Base-by-base conservation (phyloP, 1,140 invertebrate genomes). In the Onthophagus taurus region DNA sequence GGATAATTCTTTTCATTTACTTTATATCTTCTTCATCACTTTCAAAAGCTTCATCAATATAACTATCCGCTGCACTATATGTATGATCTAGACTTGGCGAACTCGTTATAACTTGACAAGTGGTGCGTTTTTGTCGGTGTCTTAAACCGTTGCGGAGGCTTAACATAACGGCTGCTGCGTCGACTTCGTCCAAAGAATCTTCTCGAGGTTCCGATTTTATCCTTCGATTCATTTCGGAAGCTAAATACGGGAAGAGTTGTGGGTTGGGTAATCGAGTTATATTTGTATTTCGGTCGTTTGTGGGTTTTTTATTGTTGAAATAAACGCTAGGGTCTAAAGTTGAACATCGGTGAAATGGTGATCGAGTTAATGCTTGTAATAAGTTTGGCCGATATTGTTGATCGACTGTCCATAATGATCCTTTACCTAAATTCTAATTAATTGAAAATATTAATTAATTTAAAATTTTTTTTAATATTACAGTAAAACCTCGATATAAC, bases 351-450 rank as follows among this genome's bases (percentile, higher is more conserved):
- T 86, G 83, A 56, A 84, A 87, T 1, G 87, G 87, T 6, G 85
- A 85, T 47, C 87, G 83, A 37, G 81, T 80, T 6, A 91, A 65
- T 1, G 86, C 85, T 67, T 90, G 85, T 36, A 91, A 72, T 45
- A 93, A 67, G 67, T 89, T 90, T 41, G 84, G 83, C 50, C 86
- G 73, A 60, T 85, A 89, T 30, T 88, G 81, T 4, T 87, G 85
- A 62, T 96, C 91, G 1, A 95, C 89, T 64, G 89, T 93, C 91
- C 92, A 95, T 31, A 94, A 65, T 0, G 91, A 95, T 31, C 92
- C 91, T 69, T 96, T 95, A 8, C 89, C 89, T 54, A 94, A 77
- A 59, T 89, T 90, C 77, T 89, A 61, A 36, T 33, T 5, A 46
- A 39, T 14, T 44, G 23, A 26, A 50, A 36, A 49, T 21, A 21